phyloP scores from a whole-genome alignment of 2,113 vertebrate genomes.

The Corvus moneduloides region DNA sequence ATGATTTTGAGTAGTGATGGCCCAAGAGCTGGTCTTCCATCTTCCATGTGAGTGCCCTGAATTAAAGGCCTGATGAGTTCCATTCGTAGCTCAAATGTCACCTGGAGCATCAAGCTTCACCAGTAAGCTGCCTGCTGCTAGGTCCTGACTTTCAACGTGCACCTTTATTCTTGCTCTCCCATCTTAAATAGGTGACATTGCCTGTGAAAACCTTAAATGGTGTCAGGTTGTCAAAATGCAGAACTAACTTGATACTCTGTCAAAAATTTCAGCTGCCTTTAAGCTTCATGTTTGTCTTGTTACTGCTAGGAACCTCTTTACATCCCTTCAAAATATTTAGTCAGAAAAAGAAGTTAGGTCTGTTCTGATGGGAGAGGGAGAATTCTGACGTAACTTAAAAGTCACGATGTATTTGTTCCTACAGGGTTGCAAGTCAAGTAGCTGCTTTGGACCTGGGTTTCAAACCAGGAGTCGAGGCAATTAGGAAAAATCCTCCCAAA shows the following conservation, averaged over 20 bases:
- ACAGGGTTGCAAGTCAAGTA: conserved; percentile 96
- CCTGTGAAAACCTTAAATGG: not conserved
- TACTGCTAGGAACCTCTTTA: not conserved
- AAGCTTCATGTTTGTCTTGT: not conserved
- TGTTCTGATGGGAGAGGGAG: not conserved
- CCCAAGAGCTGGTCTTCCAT: not conserved
- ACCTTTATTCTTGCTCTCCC: not conserved
- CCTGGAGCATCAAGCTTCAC: not conserved
- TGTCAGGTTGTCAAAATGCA: not conserved
- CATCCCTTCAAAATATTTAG: not conserved
- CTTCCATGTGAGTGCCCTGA: not conserved
- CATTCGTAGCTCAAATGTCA: not conserved
- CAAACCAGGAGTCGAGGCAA: conserved; percentile 91
- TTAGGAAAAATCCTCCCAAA: conserved; percentile 90
- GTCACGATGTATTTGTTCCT: not conserved
- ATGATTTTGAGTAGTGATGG: not conserved
- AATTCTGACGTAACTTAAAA: not conserved
- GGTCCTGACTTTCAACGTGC: not conserved
- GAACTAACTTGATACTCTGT: not conserved
- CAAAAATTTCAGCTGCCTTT: not conserved
- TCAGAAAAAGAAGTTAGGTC: not conserved
- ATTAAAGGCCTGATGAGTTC: not conserved
- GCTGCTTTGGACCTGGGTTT: conserved; percentile 96
- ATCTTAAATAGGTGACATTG: not conserved
- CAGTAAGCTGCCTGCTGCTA: not conserved